These are phyloP conservation scores for Ectemnius cavifrons DNA, from an alignment of 2,888 invertebrate genomes.

Conservation along the genomic window DNA sequence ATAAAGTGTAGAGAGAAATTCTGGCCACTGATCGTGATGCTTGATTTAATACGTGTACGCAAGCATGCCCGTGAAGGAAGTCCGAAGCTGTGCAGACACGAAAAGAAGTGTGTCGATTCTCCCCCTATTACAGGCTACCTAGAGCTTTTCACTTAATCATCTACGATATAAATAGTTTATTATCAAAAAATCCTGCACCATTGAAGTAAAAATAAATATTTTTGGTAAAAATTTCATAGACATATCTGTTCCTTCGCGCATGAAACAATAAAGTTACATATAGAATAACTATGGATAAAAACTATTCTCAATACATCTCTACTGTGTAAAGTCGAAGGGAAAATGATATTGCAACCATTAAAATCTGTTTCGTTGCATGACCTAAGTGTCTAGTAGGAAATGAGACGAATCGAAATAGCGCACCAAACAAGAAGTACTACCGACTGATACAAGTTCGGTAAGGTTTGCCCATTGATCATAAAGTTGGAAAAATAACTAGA, in stretches of 20 bases:
- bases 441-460: slow-evolving; percentile 3
- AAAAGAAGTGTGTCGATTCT: slow-evolving; percentile 34
- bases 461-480: slow-evolving; percentile 21
- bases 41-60: slow-evolving; percentile 12
- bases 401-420: slow-evolving; percentile 28
- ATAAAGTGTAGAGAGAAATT: slow-evolving; percentile 18
- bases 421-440: slow-evolving; percentile 17
- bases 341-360: slow-evolving; percentile 36
- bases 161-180: slow-evolving; percentile 52
- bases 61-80: slow-evolving; percentile 30
- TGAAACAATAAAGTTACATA: slow-evolving; percentile 44
- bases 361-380: slow-evolving; percentile 50
- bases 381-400: slow-evolving; percentile 41
- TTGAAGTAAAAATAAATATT: slow-evolving; percentile 61
- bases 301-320: slow-evolving; percentile 47
- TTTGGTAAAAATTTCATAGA: slow-evolving; percentile 52
- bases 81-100: slow-evolving; percentile 45
- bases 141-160: slow-evolving; percentile 30
- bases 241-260: slow-evolving; percentile 38
- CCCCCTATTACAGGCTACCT: slow-evolving; percentile 18
- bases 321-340: slow-evolving; percentile 17
- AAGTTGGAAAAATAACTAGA: slow-evolving; percentile 42
- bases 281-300: slow-evolving; percentile 43
- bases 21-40: background rate
- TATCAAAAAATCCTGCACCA: slow-evolving; percentile 56